Base-by-base conservation (phyloP, 2,888 invertebrate genomes). In the Heliconius sara region DNA sequence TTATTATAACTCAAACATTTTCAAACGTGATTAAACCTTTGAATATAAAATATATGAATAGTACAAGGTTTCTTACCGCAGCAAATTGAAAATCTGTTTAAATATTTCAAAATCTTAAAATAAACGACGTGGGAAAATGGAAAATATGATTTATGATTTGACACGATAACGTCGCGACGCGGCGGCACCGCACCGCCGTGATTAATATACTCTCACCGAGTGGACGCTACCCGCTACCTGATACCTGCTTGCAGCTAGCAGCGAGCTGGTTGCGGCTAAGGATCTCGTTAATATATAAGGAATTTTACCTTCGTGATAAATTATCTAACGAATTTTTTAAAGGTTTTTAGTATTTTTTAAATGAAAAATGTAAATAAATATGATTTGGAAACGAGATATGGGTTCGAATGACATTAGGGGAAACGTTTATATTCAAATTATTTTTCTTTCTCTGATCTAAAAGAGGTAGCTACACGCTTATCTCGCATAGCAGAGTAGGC, bases 141-240 rank as follows among this genome's bases (percentile, higher is more conserved):
- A 73, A 73, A 73, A 73, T 34, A 60, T 73, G 72, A 73, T 73
- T 60, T 73, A 73, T 60, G 72, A 73, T 73, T 73, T n/a, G 57
- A 25, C 5, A 34, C 72, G 72, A 73, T 57, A 30, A 34, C 72
- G 72, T 52, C 72, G 22, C 72, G 57, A 34, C 57, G n/a, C 30
- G 34, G 57, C 57, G 72, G 52, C 52, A 43, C 68, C 68, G 52
- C 9, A 43, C 68, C 68, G 52, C 3, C 47, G 52, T 52, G 52
- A 72, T 72, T 72, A 57, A 72, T 72, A 72, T 13, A 52, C 52
- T 52, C 27, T 9, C 16, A 12, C 19, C 10, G 30, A 30, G 52
- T 57, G 34, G 72, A 34, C 47, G 72, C 34, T 73, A 73, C 72
- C 57, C n/a, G 57, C n/a, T 30, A 34, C 57, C 30, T 19, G 30